Evolutionary conservation across 2,888 invertebrate species (phyloP), one percentile per base, ranked within the genome.

Genomic region (Blastobasis lacticolella): DNA sequence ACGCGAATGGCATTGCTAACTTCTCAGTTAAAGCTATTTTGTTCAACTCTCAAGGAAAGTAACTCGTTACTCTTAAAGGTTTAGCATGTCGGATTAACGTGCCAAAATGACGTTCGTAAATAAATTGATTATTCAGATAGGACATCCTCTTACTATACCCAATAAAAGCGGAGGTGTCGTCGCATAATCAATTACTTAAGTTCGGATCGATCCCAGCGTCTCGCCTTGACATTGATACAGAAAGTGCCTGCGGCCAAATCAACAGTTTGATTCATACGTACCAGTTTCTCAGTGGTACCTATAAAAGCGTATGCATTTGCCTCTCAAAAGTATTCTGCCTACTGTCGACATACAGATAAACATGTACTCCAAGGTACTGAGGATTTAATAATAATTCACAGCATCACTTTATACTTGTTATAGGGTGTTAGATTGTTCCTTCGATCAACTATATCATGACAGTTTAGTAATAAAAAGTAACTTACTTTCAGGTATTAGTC

Each of bases 331-430:
- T 78, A 86, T 81, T 78, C 78, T 73, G 74, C 73, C 72, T 69
- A 67, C 63, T 71, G 73, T 64, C 75, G 73, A 70, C 78, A 63
- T 65, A 68, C 78, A 75, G 23, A 71, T 72, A 78, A 84, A 77
- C 84, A 85, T 86, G 86, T 87, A 76, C 78, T 65, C 85, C 68
- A 85, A 86, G 85, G 85, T 86, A 81, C 45, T 36, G 10, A 50
- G 10, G 38, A 46, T 46, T 49, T 49, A 10, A 42, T 42, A 42
- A 4, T 1, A 42, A 8, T 42, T 42, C 6, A 23, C 23, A 23
- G 23, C 40, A 40, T 40, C 40, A 4, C 1, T 40, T 40, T 40
- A 8, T 3, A 8, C 7, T 40, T 6, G 40, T 1, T 9, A 4
- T 40, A 40, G 9, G 9, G 7, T 45, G 1, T 10, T 7, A 5